A percentile compares a stretch with the other conserved stretches of the same genome.
Evolutionary conservation across 2,113 vertebrate genomes (phyloP).

Genomic region (Oncorhynchus keta): DNA sequence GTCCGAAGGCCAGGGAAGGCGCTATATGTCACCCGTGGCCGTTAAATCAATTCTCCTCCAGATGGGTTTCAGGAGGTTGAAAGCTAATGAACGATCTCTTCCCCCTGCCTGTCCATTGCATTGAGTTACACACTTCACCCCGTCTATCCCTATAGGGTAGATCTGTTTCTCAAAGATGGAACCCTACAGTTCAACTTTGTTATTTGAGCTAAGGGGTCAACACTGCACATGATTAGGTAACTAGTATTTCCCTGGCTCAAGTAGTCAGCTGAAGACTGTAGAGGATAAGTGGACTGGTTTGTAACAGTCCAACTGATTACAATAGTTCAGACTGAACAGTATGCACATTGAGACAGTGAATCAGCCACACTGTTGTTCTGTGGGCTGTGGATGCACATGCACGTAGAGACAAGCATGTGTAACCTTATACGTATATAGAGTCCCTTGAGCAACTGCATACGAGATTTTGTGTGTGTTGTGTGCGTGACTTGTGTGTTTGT

Average conservation of each 20-base stretch:
- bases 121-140: conserved; percentile 28
- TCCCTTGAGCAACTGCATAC: background rate
- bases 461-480: too few relatives aligned
- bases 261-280: conserved; percentile 21
- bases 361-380: conserved; percentile 24
- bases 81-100: conserved; percentile 26
- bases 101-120: conserved; percentile 21
- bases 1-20: conserved; percentile 42
- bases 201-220: conserved; percentile 46
- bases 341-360: background rate
- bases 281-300: conserved; percentile 11
- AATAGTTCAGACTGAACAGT: conserved; percentile 17
- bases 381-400: background rate
- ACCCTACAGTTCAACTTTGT: conserved; percentile 8
- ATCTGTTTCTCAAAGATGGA: conserved; percentile 13
- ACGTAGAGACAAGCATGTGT: background rate
- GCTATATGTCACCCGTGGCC: conserved; percentile 61
- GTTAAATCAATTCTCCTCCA: conserved; percentile 62
- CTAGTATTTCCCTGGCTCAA: conserved; percentile 31
- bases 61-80: conserved; percentile 19
- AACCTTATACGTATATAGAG: background rate
- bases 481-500: background rate
- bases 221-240: conserved; percentile 30
- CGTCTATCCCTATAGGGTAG: conserved; percentile 6
- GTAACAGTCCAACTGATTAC: conserved; percentile 2